Percentiles rank a stretch among this genome's conserved stretches.
phyloP scores from a whole-genome alignment of 2,797 vertebrate genomes.

The Myotis myotis region DNA sequence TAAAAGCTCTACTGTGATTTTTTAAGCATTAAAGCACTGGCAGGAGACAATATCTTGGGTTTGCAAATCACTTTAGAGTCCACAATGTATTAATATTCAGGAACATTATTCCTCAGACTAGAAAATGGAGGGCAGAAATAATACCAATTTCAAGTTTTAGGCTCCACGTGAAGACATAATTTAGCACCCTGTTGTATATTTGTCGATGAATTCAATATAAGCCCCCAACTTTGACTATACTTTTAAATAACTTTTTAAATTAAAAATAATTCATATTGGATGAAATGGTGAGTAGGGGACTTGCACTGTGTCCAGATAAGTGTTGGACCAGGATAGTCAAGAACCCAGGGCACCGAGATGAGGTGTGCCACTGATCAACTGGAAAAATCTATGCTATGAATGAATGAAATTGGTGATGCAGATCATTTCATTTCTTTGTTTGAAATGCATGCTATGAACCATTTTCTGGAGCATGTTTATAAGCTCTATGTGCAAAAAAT shows the following conservation, averaged over 20 bases:
- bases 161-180: background rate
- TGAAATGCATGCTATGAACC: constrained; percentile 88
- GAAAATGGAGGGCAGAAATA: background rate
- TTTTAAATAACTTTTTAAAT: background rate
- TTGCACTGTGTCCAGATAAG: background rate
- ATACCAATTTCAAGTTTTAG: background rate
- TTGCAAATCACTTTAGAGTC: background rate
- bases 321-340: background rate
- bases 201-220: background rate
- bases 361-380: background rate
- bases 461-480: constrained; percentile 94
- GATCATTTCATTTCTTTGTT: constrained; percentile 68
- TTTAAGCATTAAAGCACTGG: background rate
- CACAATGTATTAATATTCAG: background rate
- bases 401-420: constrained; percentile 68
- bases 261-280: background rate
- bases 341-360: background rate
- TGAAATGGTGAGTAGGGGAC: background rate
- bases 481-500: constrained; percentile 90
- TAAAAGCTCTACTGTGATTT: background rate
- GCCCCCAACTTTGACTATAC: background rate
- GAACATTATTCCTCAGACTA: background rate
- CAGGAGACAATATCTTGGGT: background rate
- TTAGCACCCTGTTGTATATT: background rate
- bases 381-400: constrained; percentile 75